phyloP scores from a whole-genome alignment of 1,140 invertebrate species.

The Myzus persicae region DNA sequence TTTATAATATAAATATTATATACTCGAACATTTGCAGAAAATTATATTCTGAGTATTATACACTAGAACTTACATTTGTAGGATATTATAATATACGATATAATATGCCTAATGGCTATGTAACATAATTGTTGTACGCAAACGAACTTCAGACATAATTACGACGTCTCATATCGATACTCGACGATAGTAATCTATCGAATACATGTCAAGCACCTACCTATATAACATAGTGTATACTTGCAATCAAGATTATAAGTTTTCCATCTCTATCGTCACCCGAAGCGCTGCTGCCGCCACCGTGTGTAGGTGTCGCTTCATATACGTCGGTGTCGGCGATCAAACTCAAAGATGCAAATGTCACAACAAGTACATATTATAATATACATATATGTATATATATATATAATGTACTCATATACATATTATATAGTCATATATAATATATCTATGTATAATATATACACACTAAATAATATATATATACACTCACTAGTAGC shows the following conservation, averaged over 20 bases:
- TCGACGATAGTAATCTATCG: neutral
- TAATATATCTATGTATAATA: neutral
- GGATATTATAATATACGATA: neutral
- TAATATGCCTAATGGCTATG: neutral
- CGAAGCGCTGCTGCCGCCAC: neutral
- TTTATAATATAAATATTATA: neutral
- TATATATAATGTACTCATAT: neutral
- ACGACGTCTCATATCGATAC: neutral
- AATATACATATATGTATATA: neutral
- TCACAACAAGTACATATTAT: neutral
- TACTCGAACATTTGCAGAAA: neutral
- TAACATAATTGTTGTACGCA: neutral
- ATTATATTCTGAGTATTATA: too few species aligned
- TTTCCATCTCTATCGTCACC: neutral
- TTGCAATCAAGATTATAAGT: neutral
- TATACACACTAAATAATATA: neutral
- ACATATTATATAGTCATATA: neutral
- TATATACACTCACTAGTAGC: neutral
- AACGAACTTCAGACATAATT: neutral
- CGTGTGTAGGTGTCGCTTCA: slow-evolving; percentile 21
- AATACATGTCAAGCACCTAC: neutral
- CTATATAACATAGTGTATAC: neutral
- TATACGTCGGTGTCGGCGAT: neutral
- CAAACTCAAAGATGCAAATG: slow-evolving; percentile 21
- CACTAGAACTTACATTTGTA: too few species aligned